Conservation (phyloP, 2,113 vertebrate species). For the Toxostoma redivivum region DNA sequence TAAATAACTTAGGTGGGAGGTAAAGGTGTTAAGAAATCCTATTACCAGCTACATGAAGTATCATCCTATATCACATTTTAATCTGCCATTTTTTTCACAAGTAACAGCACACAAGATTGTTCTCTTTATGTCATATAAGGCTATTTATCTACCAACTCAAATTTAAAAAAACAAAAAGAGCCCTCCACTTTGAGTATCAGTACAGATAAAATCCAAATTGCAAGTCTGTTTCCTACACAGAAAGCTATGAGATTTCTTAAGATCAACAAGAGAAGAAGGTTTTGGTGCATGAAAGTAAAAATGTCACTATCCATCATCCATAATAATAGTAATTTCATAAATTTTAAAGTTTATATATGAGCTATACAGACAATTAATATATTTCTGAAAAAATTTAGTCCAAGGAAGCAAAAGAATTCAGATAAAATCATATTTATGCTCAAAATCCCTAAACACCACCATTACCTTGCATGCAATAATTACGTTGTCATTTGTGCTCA, state of each 20-base stretch:
- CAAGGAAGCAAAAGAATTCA: neutral
- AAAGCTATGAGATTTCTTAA: neutral
- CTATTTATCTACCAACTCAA: neutral
- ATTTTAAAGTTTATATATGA: neutral
- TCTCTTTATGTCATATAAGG: neutral
- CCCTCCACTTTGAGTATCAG: neutral
- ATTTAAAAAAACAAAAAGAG: too few species aligned
- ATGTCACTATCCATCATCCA: neutral
- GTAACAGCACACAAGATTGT: neutral
- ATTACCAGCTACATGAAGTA: neutral
- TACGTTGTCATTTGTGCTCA: conserved; percentile 19
- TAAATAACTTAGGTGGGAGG: neutral
- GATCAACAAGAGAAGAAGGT: neutral
- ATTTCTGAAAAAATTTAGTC: neutral
- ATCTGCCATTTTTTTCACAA: neutral
- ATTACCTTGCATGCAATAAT: neutral
- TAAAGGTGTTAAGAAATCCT: neutral
- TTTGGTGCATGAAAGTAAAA: neutral
- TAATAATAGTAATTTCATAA: neutral
- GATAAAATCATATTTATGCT: neutral
- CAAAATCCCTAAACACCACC: conserved; percentile 19
- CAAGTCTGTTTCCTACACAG: neutral
- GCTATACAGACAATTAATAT: neutral
- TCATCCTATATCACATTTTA: neutral
- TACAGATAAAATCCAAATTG: neutral